Percentiles rank a stretch among this genome's conserved stretches.
Conservation (phyloP, 1,140 invertebrate genomes). For the Drosophila sturtevanti region DNA sequence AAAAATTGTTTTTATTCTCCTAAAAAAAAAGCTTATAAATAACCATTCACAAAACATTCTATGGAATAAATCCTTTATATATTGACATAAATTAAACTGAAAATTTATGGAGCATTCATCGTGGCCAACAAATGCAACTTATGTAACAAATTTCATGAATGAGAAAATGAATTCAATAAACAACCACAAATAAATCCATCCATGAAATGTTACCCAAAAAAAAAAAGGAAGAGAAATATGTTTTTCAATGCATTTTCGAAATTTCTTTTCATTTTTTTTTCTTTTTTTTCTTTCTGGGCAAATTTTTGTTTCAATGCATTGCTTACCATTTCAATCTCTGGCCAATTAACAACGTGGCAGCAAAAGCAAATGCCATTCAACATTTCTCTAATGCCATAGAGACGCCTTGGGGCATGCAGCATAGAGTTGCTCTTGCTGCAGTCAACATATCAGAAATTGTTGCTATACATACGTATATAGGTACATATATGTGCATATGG, state of each 20-base stretch:
- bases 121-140: not conserved
- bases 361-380: conserved; percentile 30
- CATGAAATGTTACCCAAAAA: not conserved
- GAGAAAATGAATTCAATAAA: not conserved
- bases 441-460: conserved; percentile 39
- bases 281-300: too few species aligned
- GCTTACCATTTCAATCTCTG: conserved; percentile 5
- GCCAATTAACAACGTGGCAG: conserved; percentile 25
- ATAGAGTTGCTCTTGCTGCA: not conserved
- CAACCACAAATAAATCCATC: not conserved
- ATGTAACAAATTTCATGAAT: not conserved
- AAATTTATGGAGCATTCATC: too few species aligned
- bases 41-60: too few species aligned
- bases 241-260: not conserved
- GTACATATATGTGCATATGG: conserved; percentile 37
- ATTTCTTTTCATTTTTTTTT: not conserved
- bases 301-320: not conserved
- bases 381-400: conserved; percentile 22
- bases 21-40: too few species aligned
- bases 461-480: not conserved
- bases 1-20: too few species aligned
- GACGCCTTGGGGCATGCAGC: conserved; percentile 40
- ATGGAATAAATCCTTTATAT: too few species aligned
- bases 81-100: too few species aligned
- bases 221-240: not conserved